These are phyloP conservation scores for Dione juno DNA, from an alignment of 2,888 invertebrate species.

Conservation along the genomic window DNA sequence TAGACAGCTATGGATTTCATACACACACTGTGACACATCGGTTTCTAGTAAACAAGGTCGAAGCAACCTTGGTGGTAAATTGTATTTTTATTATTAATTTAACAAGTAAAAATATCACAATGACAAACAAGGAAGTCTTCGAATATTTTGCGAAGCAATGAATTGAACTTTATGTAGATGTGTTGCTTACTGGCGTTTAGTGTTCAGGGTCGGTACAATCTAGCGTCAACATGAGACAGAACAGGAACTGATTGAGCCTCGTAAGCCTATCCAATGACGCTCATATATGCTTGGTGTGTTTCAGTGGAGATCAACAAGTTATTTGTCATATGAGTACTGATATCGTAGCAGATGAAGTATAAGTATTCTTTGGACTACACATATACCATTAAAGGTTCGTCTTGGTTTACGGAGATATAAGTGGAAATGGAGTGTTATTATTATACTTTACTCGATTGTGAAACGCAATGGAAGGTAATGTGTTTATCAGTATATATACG, in stretches of 20 bases:
- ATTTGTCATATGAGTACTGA: slow-evolving; percentile 42
- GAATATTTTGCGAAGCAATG: slow-evolving; percentile 60
- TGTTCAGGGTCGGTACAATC: slow-evolving; percentile 59
- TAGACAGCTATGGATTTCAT: slow-evolving; percentile 51
- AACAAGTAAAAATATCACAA: slow-evolving; percentile 70
- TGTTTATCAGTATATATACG: too few species aligned
- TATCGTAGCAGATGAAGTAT: slow-evolving; percentile 41
- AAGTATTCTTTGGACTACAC: slow-evolving; percentile 41
- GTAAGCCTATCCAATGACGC: slow-evolving; percentile 42
- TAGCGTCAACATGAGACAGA: slow-evolving; percentile 42
- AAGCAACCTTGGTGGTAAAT: slow-evolving; percentile 69
- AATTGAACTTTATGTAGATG: slow-evolving; percentile 62
- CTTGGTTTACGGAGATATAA: slow-evolving; percentile 5
- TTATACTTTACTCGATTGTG: too few species aligned
- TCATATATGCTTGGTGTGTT: slow-evolving; percentile 44
- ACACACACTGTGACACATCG: slow-evolving; percentile 64
- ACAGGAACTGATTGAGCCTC: slow-evolving; percentile 46
- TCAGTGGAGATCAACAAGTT: slow-evolving; percentile 46
- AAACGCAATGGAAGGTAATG: too few species aligned
- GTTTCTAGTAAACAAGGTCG: slow-evolving; percentile 78
- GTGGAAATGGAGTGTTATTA: not conserved
- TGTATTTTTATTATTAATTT: slow-evolving; percentile 73
- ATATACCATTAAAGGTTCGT: slow-evolving; percentile 7
- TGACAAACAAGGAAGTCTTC: slow-evolving; percentile 76
- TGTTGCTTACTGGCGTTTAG: slow-evolving; percentile 62